Percentiles rank a stretch among this genome's conserved stretches.
Conservation (phyloP, 2,888 invertebrate species). For the Eremobia ochroleuca region DNA sequence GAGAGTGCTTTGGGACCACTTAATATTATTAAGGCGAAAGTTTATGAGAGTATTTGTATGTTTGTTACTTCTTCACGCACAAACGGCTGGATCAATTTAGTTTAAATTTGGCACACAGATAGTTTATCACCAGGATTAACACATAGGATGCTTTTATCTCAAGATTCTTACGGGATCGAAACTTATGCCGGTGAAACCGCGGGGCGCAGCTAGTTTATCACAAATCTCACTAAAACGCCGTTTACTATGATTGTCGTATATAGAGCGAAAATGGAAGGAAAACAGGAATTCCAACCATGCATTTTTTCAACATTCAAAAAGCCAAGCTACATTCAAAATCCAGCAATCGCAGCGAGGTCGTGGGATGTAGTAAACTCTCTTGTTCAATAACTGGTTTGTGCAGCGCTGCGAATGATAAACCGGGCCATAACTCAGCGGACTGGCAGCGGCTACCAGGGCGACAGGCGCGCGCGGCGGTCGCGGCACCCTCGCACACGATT, state of each 20-base stretch:
- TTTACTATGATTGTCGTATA: background rate
- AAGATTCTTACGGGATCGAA: too few relatives aligned
- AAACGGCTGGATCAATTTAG: too few relatives aligned
- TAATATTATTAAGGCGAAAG: too few relatives aligned
- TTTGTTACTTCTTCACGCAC: too few relatives aligned
- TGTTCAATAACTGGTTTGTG: conserved; percentile 61
- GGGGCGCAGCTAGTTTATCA: too few relatives aligned
- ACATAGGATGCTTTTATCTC: too few relatives aligned
- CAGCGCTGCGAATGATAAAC: conserved; percentile 59
- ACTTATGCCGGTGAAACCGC: too few relatives aligned
- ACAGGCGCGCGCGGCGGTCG: conserved; percentile 43
- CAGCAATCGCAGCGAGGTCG: conserved; percentile 31
- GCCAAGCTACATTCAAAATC: conserved; percentile 20
- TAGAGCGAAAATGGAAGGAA: background rate
- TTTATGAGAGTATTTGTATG: too few relatives aligned
- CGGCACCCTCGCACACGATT: conserved; percentile 58
- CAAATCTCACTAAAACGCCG: background rate
- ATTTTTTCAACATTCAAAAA: conserved; percentile 20
- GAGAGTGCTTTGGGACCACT: background rate
- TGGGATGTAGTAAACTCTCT: conserved; percentile 42
- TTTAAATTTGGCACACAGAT: too few relatives aligned
- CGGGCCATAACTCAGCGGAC: conserved; percentile 54
- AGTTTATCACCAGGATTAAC: too few relatives aligned
- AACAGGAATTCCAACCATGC: background rate
- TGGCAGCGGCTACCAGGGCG: conserved; percentile 26